A percentile compares a stretch with the other conserved stretches of the same genome.
phyloP scores from a whole-genome alignment of 2,113 vertebrate species.

The Colaptes auratus region DNA sequence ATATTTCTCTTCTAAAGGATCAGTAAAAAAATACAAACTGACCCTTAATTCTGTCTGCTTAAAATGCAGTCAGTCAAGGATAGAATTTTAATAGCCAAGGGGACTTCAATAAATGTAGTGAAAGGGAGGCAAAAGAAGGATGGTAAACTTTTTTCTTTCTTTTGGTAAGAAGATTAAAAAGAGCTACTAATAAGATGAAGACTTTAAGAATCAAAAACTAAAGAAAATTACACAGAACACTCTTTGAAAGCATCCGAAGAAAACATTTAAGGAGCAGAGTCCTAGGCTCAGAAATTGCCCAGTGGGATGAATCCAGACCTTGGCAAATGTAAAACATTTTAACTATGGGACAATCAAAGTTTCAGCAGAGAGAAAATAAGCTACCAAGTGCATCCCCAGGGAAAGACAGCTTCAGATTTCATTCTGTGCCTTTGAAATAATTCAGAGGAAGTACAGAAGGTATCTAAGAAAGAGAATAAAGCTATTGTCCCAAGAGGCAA shows the following conservation, averaged over 20 bases:
- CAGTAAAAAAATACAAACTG: not conserved
- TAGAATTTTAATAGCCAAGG: not conserved
- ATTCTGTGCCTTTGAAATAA: not conserved
- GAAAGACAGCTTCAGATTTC: not conserved
- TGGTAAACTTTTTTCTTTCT: not conserved
- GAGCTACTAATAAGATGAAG: not conserved
- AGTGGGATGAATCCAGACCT: not conserved
- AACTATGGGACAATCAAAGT: not conserved
- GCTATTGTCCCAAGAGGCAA: not conserved
- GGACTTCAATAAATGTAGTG: not conserved
- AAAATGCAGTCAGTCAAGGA: not conserved
- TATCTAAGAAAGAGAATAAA: not conserved
- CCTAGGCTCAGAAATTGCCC: not conserved
- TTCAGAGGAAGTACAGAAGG: not conserved
- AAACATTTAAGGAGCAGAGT: not conserved
- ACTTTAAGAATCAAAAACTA: not conserved
- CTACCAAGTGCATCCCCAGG: not conserved
- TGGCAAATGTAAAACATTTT: not conserved
- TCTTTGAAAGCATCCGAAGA: not conserved
- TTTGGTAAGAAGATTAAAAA: not conserved
- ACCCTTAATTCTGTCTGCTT: not conserved
- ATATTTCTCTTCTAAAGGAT: not conserved
- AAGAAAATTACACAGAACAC: not conserved
- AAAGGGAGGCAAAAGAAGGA: not conserved
- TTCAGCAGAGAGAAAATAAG: not conserved